These are phyloP conservation scores for Xiphophorus maculatus DNA, from an alignment of 2,113 vertebrate species.

Conservation along the genomic window DNA sequence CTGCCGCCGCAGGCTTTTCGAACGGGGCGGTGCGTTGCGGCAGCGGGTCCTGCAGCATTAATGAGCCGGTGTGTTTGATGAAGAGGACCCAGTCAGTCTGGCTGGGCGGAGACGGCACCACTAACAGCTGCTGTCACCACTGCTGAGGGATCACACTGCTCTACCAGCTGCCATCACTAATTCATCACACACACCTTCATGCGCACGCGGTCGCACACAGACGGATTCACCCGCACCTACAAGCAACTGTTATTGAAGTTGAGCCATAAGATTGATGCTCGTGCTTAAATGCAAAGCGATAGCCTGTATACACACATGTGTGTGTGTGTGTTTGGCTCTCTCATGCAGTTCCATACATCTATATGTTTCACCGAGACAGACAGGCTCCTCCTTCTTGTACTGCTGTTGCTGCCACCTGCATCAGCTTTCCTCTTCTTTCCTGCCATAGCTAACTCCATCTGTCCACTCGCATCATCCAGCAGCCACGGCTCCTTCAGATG, in stretches of 20 bases:
- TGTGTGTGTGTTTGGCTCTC: not conserved
- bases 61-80: constrained; percentile 77
- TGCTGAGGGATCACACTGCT: constrained; percentile 76
- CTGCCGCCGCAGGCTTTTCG: constrained; percentile 31
- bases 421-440: constrained; percentile 51
- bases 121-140: constrained; percentile 80
- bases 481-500: constrained; percentile 34
- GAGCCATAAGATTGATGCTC: constrained; percentile 36
- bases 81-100: constrained; percentile 74
- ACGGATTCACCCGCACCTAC: constrained; percentile 58
- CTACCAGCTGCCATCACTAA: constrained; percentile 74
- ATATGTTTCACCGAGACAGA: constrained; percentile 18
- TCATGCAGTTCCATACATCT: constrained; percentile 34
- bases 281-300: constrained; percentile 10
- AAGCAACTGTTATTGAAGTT: not conserved
- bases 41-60: constrained; percentile 69
- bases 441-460: constrained; percentile 66
- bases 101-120: constrained; percentile 70
- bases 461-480: constrained; percentile 38
- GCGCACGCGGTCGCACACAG: constrained; percentile 34
- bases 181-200: constrained; percentile 68
- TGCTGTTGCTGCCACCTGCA: constrained; percentile 48
- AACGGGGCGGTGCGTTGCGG: constrained; percentile 12
- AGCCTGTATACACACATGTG: not conserved
- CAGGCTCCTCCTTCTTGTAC: constrained; percentile 40